Percentiles rank a stretch among this genome's conserved stretches.
These are phyloP conservation scores for Hypotaenidia philippensis DNA, from an alignment of 2,797 vertebrate species.

Conservation along the genomic window DNA sequence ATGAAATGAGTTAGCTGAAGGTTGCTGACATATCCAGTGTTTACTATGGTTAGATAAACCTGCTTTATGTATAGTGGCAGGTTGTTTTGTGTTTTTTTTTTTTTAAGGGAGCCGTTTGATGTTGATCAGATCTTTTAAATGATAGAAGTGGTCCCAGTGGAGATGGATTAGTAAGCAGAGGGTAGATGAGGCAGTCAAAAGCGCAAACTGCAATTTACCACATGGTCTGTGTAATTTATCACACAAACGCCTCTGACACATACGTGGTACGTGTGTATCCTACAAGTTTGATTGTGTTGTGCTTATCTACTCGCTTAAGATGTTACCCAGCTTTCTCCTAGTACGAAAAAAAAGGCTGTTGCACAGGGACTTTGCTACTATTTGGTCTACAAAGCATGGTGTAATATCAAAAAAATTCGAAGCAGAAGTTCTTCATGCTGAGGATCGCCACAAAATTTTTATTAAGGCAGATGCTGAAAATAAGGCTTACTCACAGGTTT, in stretches of 20 bases:
- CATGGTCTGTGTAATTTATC: conserved; percentile 65
- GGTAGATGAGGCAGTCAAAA: conserved; percentile 62
- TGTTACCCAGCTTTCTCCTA: background rate
- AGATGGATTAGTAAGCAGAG: conserved; percentile 62
- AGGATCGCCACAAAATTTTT: background rate
- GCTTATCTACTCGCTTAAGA: conserved; percentile 13
- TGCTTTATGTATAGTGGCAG: conserved; percentile 8
- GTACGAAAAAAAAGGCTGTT: background rate
- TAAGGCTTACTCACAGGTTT: background rate
- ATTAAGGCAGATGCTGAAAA: background rate
- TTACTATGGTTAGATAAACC: conserved; percentile 37
- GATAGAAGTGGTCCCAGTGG: conserved; percentile 57
- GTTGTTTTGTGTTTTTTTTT: background rate
- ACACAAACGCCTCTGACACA: conserved; percentile 37
- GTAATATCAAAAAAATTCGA: background rate
- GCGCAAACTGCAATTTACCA: conserved; percentile 56
- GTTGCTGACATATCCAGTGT: conserved; percentile 12
- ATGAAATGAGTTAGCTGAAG: background rate
- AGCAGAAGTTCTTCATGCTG: background rate
- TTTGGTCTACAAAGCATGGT: background rate
- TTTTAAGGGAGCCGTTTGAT: conserved; percentile 38
- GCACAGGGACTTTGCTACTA: background rate
- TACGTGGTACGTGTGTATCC: background rate
- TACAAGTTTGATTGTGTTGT: conserved; percentile 23
- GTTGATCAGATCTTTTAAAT: conserved; percentile 63